A percentile compares a stretch with the other conserved stretches of the same genome.
These are phyloP conservation scores for Cybosia mesomella DNA, from an alignment of 2,888 invertebrate genomes.

Conservation along the genomic window DNA sequence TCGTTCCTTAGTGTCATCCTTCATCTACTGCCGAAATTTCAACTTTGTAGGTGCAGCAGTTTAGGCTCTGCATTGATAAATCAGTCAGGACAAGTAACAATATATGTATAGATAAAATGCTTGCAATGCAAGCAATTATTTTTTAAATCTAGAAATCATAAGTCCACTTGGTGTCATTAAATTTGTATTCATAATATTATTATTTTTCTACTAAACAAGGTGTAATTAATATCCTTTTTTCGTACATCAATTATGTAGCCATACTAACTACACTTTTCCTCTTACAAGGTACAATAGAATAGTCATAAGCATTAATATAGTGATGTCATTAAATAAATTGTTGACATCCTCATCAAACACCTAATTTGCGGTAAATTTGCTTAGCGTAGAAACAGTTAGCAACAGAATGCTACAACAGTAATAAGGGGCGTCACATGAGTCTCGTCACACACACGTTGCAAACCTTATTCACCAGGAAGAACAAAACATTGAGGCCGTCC, in stretches of 20 bases:
- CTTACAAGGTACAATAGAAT: not conserved
- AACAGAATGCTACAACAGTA: not conserved
- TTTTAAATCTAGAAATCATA: not conserved
- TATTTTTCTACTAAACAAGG: not conserved
- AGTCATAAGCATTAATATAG: not conserved
- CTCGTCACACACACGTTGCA: not conserved
- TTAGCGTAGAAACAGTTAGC: not conserved
- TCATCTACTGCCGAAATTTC: no score
- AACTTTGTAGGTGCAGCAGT: no score
- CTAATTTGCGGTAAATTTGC: constrained; percentile 24
- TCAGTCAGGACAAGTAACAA: no score
- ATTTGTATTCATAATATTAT: not conserved
- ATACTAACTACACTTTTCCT: constrained; percentile 13
- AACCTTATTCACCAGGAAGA: not conserved
- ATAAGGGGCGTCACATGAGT: not conserved
- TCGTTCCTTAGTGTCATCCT: no score
- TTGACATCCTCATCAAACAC: constrained; percentile 33
- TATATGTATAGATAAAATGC: not conserved
- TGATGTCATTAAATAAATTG: constrained; percentile 30
- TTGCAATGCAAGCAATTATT: not conserved
- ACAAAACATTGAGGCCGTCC: not conserved
- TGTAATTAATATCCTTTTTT: constrained; percentile 6
- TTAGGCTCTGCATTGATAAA: no score
- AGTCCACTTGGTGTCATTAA: not conserved
- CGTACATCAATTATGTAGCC: not conserved